A percentile compares a stretch with the other conserved stretches of the same genome.
Evolutionary conservation across 2,113 vertebrate genomes (phyloP).

Genomic region (Alces alces): DNA sequence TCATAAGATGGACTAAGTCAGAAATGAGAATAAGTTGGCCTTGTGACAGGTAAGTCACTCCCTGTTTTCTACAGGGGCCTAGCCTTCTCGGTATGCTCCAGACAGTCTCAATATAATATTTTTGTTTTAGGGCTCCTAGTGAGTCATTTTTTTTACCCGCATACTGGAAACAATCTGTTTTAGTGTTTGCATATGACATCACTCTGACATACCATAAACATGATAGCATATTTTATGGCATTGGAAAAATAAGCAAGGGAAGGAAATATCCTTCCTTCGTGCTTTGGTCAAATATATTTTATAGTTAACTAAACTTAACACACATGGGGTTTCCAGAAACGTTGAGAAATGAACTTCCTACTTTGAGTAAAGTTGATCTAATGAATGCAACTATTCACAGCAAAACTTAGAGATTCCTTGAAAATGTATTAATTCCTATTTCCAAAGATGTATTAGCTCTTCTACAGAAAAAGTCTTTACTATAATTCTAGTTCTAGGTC

Average conservation of each 20-base stretch:
- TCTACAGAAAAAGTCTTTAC: constrained; percentile 4
- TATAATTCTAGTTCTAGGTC: constrained; percentile 19
- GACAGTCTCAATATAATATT: neutral
- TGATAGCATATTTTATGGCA: constrained; percentile 6
- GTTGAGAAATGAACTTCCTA: constrained; percentile 28
- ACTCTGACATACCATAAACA: constrained; percentile 4
- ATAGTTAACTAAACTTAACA: constrained; percentile 44
- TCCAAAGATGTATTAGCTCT: neutral
- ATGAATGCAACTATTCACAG: constrained; percentile 33
- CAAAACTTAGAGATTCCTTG: neutral
- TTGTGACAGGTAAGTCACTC: neutral
- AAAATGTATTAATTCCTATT: constrained; percentile 46
- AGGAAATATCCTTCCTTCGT: constrained; percentile 13
- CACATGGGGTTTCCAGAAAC: constrained; percentile 13
- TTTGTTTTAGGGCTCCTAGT: neutral
- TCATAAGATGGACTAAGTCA: neutral
- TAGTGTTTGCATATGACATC: neutral
- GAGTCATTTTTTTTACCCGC: neutral
- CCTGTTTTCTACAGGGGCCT: neutral
- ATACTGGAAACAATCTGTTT: constrained; percentile 22
- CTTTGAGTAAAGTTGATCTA: constrained; percentile 31
- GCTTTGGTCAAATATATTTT: constrained; percentile 43
- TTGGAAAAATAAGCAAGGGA: constrained; percentile 51
- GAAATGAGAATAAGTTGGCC: neutral
- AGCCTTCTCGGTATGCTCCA: accelerated